phyloP scores from a whole-genome alignment of 2,113 vertebrate species.

The Phrynosoma blainvillii region DNA sequence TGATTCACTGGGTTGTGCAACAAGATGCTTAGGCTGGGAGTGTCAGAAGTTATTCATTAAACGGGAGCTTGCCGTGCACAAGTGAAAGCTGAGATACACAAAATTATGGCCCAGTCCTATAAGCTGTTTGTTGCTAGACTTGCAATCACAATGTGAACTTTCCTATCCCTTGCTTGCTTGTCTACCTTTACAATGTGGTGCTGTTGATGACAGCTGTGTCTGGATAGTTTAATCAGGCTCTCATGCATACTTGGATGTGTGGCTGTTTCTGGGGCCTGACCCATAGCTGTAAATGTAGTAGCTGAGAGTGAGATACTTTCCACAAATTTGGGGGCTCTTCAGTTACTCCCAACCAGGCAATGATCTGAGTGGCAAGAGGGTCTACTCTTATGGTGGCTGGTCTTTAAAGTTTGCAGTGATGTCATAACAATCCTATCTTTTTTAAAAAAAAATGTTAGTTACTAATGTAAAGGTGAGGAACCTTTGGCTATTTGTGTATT shows the following conservation, averaged over 20 bases:
- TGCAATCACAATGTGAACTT: too few species aligned
- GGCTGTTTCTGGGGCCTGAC: not conserved
- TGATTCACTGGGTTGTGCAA: constrained; percentile 58
- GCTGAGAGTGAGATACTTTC: not conserved
- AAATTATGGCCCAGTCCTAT: not conserved
- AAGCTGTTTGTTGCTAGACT: not conserved
- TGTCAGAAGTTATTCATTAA: constrained; percentile 63
- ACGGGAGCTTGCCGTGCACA: not conserved
- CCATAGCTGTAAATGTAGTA: not conserved
- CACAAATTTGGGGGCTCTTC: too few species aligned
- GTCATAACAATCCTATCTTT: too few species aligned
- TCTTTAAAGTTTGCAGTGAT: too few species aligned
- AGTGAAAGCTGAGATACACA: not conserved
- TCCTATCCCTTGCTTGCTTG: not conserved
- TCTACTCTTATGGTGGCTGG: too few species aligned
- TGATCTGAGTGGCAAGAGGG: too few species aligned
- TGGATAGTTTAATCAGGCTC: too few species aligned
- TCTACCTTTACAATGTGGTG: not conserved
- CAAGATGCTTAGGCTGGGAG: constrained; percentile 45
- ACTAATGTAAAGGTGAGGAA: too few species aligned
- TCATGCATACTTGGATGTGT: not conserved
- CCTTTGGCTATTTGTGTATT: too few species aligned
- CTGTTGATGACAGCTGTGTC: not conserved
- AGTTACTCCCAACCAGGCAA: too few species aligned
- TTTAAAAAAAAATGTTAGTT: too few species aligned